phyloP scores from a whole-genome alignment of 2,888 invertebrate species.

The Torymus auratus region DNA sequence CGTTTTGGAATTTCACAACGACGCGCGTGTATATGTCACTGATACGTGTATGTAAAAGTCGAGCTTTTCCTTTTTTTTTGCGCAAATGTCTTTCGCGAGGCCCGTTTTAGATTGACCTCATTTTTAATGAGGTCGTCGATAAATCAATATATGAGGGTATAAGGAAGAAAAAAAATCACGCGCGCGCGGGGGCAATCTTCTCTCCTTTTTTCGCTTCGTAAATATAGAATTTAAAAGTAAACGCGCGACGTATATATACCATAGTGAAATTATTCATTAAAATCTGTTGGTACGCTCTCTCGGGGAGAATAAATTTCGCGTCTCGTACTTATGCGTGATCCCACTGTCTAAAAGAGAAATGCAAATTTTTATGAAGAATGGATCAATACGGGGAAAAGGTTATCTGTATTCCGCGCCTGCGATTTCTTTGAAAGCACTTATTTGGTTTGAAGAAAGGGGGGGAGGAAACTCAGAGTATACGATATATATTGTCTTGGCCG shows the following conservation, averaged over 20 bases:
- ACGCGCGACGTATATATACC: too few species aligned
- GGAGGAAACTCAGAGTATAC: too few species aligned
- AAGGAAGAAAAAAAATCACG: not conserved
- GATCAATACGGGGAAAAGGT: too few species aligned
- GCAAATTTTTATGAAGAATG: not conserved
- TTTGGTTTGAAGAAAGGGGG: too few species aligned
- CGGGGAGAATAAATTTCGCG: not conserved
- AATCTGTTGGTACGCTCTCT: too few species aligned
- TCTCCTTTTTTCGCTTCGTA: not conserved
- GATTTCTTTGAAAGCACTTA: too few species aligned
- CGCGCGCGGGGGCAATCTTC: too few species aligned
- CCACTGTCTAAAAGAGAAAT: not conserved
- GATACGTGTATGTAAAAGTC: constrained; percentile 19
- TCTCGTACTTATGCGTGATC: not conserved
- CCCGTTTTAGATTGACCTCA: constrained; percentile 37
- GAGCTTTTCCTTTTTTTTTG: constrained; percentile 9
- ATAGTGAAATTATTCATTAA: too few species aligned
- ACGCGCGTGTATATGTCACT: not conserved
- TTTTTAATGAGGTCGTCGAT: constrained; percentile 42
- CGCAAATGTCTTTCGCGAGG: constrained; percentile 8
- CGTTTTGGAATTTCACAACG: constrained; percentile 40
- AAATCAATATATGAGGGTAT: constrained; percentile 29
- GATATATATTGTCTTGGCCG: too few species aligned
- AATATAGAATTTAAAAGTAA: constrained; percentile 8
- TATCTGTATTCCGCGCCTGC: too few species aligned